Percentiles rank a stretch among this genome's conserved stretches.
Conservation (phyloP, 2,113 vertebrate genomes). For the Boulengeromyrus knoepffleri region DNA sequence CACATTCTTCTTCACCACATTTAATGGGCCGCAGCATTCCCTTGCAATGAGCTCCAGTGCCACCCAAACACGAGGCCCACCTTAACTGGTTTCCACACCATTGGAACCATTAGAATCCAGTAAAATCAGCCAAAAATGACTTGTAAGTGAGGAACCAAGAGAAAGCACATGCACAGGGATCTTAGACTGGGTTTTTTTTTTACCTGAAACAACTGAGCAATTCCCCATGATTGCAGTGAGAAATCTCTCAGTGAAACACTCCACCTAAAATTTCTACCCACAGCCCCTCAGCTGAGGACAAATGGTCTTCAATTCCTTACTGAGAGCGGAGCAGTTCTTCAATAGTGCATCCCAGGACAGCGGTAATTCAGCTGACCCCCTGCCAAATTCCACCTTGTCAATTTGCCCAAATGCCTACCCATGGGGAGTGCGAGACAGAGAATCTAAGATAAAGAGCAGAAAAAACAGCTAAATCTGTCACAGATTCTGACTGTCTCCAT, state of each 20-base stretch:
- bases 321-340: neutral
- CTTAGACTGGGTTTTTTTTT: neutral
- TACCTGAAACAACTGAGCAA: neutral
- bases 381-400: neutral
- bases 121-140: neutral
- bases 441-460: neutral
- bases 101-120: neutral
- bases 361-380: neutral
- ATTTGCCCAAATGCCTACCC: neutral
- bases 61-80: neutral
- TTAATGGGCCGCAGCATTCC: conserved; percentile 43
- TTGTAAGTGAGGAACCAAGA: neutral
- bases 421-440: neutral
- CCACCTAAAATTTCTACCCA: neutral
- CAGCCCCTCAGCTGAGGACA: neutral
- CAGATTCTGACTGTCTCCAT: neutral
- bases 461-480: neutral
- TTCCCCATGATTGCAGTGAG: neutral
- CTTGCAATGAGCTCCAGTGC: conserved; percentile 9
- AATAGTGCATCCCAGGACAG: neutral
- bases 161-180: neutral
- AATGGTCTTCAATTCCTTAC: neutral
- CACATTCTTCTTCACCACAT: conserved; percentile 31
- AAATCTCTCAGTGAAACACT: neutral
- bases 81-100: neutral